These are phyloP conservation scores for Aphis gossypii DNA, from an alignment of 1,140 invertebrate species.

Conservation along the genomic window DNA sequence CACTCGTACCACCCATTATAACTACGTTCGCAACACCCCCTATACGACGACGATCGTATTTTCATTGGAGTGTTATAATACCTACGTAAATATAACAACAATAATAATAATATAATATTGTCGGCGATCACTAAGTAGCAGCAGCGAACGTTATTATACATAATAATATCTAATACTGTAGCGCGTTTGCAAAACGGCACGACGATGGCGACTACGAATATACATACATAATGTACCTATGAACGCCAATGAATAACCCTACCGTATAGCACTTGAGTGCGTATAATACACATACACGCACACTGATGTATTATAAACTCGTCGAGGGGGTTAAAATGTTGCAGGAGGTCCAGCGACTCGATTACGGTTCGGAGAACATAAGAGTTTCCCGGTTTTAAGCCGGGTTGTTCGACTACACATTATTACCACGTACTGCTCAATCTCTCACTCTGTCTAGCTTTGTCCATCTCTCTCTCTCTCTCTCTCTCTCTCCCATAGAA, in stretches of 20 bases:
- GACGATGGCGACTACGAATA: background rate
- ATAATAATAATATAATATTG: background rate
- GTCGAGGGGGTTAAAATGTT: background rate
- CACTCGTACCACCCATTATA: background rate
- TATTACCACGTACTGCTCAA: background rate
- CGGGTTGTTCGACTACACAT: slow-evolving; percentile 14
- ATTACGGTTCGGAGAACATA: background rate
- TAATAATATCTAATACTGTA: background rate
- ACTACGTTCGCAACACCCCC: too few relatives aligned
- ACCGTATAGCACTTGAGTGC: background rate
- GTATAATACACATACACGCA: background rate
- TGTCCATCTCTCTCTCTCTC: background rate
- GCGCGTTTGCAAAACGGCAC: background rate
- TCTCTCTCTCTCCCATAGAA: background rate
- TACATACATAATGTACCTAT: background rate
- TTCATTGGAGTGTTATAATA: slow-evolving; percentile 15
- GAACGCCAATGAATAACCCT: background rate
- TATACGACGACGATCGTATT: background rate
- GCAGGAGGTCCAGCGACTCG: background rate
- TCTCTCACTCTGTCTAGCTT: background rate
- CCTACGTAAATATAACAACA: background rate
- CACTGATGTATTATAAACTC: background rate
- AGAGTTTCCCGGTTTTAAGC: slow-evolving; percentile 10
- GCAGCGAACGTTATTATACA: background rate
- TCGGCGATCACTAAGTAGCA: background rate